Evolutionary conservation across 2,888 invertebrate genomes (phyloP).

Genomic region (Morpho achilles): DNA sequence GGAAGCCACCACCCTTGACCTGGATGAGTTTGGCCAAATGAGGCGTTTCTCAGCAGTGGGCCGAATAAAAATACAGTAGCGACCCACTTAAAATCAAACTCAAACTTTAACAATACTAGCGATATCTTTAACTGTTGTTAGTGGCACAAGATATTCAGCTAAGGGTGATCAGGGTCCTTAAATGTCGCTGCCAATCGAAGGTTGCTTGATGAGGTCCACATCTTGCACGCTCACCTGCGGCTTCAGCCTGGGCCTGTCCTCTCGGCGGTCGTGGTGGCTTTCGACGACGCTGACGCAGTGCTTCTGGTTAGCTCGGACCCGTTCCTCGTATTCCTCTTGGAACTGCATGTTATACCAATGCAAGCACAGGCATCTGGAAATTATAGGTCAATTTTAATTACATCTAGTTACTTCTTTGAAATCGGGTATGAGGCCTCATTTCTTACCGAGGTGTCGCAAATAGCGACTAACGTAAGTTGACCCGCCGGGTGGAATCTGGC

Average conservation of each 20-base stretch:
- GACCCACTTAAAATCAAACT: too few relatives aligned
- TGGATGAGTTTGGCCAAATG: too few relatives aligned
- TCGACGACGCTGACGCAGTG: constrained; percentile 72
- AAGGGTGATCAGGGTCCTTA: constrained; percentile 52
- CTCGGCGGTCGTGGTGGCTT: constrained; percentile 36
- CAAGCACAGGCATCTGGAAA: constrained; percentile 81
- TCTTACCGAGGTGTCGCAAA: too few relatives aligned
- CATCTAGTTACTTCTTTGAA: too few relatives aligned
- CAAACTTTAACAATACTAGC: constrained; percentile 11
- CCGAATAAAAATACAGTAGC: too few relatives aligned
- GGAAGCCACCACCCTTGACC: too few relatives aligned
- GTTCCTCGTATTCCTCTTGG: constrained; percentile 60
- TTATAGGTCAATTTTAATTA: too few relatives aligned
- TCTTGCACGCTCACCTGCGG: constrained; percentile 74
- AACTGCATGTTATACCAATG: constrained; percentile 78
- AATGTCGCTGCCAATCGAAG: constrained; percentile 68
- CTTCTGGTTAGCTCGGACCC: constrained; percentile 62
- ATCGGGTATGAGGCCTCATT: too few relatives aligned
- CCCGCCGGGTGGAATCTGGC: too few relatives aligned
- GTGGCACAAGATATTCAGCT: constrained; percentile 17
- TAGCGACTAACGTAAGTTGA: too few relatives aligned
- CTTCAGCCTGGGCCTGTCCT: constrained; percentile 56
- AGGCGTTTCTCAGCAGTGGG: too few relatives aligned
- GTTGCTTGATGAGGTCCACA: constrained; percentile 78
- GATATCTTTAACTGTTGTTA: constrained; percentile 11